Base-by-base conservation (phyloP, 2,797 vertebrate genomes). In the Odontamblyopus rebecca region DNA sequence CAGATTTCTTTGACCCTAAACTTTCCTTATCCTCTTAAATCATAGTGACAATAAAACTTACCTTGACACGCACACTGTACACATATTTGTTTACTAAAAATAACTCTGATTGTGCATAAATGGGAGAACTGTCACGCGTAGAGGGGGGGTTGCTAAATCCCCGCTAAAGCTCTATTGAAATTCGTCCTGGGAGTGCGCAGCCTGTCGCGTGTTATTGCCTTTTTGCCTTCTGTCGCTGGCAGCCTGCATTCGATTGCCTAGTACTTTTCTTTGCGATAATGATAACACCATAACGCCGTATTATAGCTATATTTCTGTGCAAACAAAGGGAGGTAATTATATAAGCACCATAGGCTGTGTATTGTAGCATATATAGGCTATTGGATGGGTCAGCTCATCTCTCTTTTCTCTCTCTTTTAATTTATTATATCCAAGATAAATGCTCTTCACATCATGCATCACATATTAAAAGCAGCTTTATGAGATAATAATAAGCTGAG, bases 151-250 rank as follows among this genome's bases (percentile, higher is more conserved):
- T 2, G 72, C 81, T 89, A 86, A 90, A 90, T 90, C 89, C 57
- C 57, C 85, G 85, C 82, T 83, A 86, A 87, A 88, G 83, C 84
- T 89, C 78, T 78, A 83, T 83, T 85, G 85, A 91, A 87, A 89
- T 84, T 80, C 79, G 69, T 75, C 81, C 69, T 88, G 70, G 69
- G 84, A 86, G 84, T 73, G 78, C 16, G 18, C 88, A 86, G 84
- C 62, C 86, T 85, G 86, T 68, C 71, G 86, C 68, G 41, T 77
- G 83, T 86, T 89, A 89, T 89, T 90, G 85, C 87, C 78, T 88
- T 87, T 86, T 79, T 83, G 82, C 84, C 86, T 86, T 86, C 87
- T 89, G 87, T 85, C 82, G 77, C 81, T 87, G 86, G 84, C 87
- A 86, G 60, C 61, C 76, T 84, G 77, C 78, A 81, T 79, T 77